phyloP scores from a whole-genome alignment of 2,797 vertebrate species.

The Emys orbicularis region DNA sequence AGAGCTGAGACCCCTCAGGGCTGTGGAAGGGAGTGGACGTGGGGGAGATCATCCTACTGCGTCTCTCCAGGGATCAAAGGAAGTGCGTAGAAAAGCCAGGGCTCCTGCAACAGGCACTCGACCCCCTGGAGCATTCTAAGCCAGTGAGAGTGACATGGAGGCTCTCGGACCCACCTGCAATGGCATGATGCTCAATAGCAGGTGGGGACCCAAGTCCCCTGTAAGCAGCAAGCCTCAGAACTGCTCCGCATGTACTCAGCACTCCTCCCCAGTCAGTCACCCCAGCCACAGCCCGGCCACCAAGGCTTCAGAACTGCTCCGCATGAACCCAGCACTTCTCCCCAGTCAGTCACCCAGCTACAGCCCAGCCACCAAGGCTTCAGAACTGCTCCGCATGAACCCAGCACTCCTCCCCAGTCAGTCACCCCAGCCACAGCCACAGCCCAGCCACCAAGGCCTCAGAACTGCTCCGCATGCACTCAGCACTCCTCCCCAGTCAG shows the following conservation, averaged over 20 bases:
- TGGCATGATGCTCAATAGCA: not conserved
- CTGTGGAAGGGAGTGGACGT: not conserved
- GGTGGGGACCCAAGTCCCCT: fast-evolving
- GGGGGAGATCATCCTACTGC: fast-evolving
- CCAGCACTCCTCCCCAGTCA: too few relatives aligned
- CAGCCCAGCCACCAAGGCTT: too few relatives aligned
- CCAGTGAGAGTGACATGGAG: fast-evolving
- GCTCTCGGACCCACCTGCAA: fast-evolving
- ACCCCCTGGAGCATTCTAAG: not conserved
- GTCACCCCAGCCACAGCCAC: too few relatives aligned
- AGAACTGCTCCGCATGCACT: fast-evolving
- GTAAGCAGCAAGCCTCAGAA: fast-evolving
- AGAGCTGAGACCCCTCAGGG: not conserved
- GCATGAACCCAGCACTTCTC: too few relatives aligned
- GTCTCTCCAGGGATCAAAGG: fast-evolving
- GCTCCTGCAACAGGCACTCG: not conserved
- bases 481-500: too few relatives aligned
- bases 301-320: too few relatives aligned
- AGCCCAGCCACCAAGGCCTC: not conserved
- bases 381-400: too few relatives aligned
- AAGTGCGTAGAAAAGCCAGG: not conserved
- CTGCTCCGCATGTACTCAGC: fast-evolving
- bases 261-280: too few relatives aligned
- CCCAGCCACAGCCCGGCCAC: too few relatives aligned
- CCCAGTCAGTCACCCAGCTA: too few relatives aligned